Base-by-base conservation (phyloP, 1,140 invertebrate species). In the Musca domestica region DNA sequence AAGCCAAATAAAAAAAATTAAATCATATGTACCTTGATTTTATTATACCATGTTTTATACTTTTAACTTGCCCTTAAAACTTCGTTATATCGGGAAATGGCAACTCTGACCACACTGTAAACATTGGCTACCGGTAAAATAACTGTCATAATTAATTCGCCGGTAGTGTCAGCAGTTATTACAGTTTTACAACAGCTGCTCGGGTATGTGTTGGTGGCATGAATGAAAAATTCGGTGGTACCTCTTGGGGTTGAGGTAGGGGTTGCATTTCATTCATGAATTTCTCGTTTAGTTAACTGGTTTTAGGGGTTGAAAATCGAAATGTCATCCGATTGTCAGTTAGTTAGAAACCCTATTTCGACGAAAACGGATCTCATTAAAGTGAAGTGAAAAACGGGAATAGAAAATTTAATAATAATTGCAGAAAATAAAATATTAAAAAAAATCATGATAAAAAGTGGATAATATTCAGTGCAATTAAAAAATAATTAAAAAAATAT, bases 251-350 rank as follows among this genome's bases (percentile, higher is more conserved):
- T 41, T 41, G 34, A 41, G 52, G 52, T 25, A 54, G 56, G 17
- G 56, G 56, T 61, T 61, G 56, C 27, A 61, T 19, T 58, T 15
- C 56, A 61, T 61, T 61, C 56, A 61, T 61, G 41, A 61, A 61
- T 61, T 34, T 17, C 12, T 19, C 17, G 47, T n/a, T 5, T 58
- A 27, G n/a, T n/a, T n/a, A 27, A 19, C 27, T 12, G 56, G 17
- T 41, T 41, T 61, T 30, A 12, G 27, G 56, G 56, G 56, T 61
- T 34, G 56, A 61, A 9, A 20, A 61, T 41, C n/a, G 9, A 34
- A 61, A 61, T 5, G 30, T 34, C 30, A 19, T 5, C 52, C 14
- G 14, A 27, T 27, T 30, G 10, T 19, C 56, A 34, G 56, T 61
- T n/a, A 27, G 14, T 14, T n/a, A 17, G 54, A 58, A 61, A 34